These are phyloP conservation scores for Strigamia maritima DNA, from an alignment of 2,888 invertebrate genomes.

Conservation along the genomic window DNA sequence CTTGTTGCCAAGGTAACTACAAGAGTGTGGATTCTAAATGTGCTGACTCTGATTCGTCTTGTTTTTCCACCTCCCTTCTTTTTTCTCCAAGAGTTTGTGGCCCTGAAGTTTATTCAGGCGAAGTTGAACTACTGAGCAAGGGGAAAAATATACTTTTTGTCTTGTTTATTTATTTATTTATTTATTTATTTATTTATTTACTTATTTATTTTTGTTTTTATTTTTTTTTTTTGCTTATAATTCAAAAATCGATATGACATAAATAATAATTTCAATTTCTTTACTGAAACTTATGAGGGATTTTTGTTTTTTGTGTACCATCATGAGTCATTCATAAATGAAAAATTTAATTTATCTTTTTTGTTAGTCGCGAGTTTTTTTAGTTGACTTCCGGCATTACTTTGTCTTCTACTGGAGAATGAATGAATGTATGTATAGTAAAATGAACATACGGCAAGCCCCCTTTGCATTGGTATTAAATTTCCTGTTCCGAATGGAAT, in stretches of 20 bases:
- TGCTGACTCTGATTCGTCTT: constrained; percentile 4
- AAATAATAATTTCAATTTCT: no score
- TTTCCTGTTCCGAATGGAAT: constrained; percentile 29
- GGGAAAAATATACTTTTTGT: neutral
- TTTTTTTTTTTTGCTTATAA: neutral
- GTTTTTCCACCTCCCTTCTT: neutral
- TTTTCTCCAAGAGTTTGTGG: neutral
- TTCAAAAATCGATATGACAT: no score
- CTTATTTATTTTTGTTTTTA: neutral
- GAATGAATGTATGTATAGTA: neutral
- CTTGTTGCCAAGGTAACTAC: constrained; percentile 4
- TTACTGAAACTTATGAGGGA: no score
- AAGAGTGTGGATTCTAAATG: constrained; percentile 4
- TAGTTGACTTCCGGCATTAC: neutral
- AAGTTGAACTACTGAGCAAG: neutral
- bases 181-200: neutral
- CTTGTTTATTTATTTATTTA: neutral
- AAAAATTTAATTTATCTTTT: neutral
- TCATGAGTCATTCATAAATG: neutral
- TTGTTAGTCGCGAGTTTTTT: neutral
- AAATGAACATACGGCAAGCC: neutral
- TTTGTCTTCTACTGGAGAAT: neutral
- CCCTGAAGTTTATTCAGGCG: neutral
- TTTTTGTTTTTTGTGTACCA: neutral
- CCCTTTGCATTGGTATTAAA: constrained; percentile 24